These are phyloP conservation scores for Eurosta solidaginis DNA, from an alignment of 1,140 invertebrate genomes.

Conservation along the genomic window DNA sequence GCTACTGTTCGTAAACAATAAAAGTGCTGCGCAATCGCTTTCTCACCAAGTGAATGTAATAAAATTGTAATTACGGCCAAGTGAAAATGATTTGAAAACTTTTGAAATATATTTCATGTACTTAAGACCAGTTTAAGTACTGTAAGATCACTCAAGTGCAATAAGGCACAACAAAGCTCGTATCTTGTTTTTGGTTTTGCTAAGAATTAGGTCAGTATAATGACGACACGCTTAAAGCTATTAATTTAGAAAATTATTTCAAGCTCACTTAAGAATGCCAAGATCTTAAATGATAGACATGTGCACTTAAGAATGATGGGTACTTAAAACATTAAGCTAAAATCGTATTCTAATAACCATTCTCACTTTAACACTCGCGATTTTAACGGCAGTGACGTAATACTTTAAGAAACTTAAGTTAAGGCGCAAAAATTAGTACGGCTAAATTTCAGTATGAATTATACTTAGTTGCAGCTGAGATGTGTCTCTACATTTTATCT, in stretches of 20 bases:
- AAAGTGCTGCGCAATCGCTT: slow-evolving; percentile 1
- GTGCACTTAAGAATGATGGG: no score
- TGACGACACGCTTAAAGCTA: background rate
- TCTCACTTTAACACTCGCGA: no score
- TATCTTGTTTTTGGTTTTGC: background rate
- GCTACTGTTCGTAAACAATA: background rate
- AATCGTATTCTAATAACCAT: no score
- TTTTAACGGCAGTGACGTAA: no score
- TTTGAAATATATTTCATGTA: background rate
- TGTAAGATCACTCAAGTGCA: background rate
- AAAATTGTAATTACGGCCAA: background rate
- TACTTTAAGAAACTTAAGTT: no score
- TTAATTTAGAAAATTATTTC: background rate
- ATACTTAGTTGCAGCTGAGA: no score
- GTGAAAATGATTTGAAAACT: slow-evolving; percentile 6
- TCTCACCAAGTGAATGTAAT: slow-evolving; percentile 8
- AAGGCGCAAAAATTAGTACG: no score
- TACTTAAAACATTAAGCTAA: no score
- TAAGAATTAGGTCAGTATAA: slow-evolving; percentile 5
- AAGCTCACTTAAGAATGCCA: background rate
- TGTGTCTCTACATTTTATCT: no score
- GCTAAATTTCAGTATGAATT: no score
- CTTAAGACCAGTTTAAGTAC: background rate
- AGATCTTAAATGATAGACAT: background rate
- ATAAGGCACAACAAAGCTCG: background rate